A percentile compares a stretch with the other conserved stretches of the same genome.
These are phyloP conservation scores for Mionectes olivaceus DNA, from an alignment of 2,797 vertebrate genomes.

Conservation along the genomic window DNA sequence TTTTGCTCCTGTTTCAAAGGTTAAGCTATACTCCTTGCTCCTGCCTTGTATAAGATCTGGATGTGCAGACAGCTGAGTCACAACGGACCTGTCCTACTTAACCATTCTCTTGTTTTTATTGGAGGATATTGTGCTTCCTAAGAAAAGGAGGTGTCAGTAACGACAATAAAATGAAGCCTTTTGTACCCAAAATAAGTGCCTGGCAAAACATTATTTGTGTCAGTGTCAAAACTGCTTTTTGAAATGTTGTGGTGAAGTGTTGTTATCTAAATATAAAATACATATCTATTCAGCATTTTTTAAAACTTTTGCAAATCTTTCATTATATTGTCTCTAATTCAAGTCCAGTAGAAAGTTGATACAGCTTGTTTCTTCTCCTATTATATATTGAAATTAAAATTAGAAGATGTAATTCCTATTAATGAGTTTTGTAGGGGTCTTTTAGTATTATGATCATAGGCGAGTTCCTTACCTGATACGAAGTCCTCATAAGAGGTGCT, in stretches of 20 bases:
- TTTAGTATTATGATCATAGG: slow-evolving; percentile 77
- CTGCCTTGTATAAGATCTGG: neutral
- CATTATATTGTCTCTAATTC: slow-evolving; percentile 61
- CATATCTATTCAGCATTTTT: slow-evolving; percentile 65
- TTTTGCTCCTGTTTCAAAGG: slow-evolving; percentile 62
- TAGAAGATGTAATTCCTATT: slow-evolving; percentile 76
- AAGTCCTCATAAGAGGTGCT: slow-evolving; percentile 75
- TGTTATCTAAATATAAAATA: slow-evolving; percentile 48
- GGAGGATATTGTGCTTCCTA: neutral
- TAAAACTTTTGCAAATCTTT: slow-evolving; percentile 50
- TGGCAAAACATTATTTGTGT: slow-evolving; percentile 46
- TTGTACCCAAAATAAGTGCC: slow-evolving; percentile 22
- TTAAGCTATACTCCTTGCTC: slow-evolving; percentile 35
- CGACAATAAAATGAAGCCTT: slow-evolving; percentile 50
- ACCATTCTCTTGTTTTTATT: slow-evolving; percentile 36
- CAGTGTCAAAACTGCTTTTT: slow-evolving; percentile 36
- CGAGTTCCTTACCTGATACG: slow-evolving; percentile 65
- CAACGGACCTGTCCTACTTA: slow-evolving; percentile 31
- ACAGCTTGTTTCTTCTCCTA: slow-evolving; percentile 75
- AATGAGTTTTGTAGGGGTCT: slow-evolving; percentile 79
- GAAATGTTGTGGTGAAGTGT: slow-evolving; percentile 14
- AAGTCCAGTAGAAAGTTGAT: slow-evolving; percentile 61
- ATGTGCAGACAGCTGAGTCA: slow-evolving; percentile 28
- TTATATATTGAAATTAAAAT: slow-evolving; percentile 81
- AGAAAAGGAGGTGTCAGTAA: slow-evolving; percentile 11